Percentiles rank a stretch among this genome's conserved stretches.
Conservation (phyloP, 2,797 vertebrate genomes). For the Cossypha dichroa region DNA sequence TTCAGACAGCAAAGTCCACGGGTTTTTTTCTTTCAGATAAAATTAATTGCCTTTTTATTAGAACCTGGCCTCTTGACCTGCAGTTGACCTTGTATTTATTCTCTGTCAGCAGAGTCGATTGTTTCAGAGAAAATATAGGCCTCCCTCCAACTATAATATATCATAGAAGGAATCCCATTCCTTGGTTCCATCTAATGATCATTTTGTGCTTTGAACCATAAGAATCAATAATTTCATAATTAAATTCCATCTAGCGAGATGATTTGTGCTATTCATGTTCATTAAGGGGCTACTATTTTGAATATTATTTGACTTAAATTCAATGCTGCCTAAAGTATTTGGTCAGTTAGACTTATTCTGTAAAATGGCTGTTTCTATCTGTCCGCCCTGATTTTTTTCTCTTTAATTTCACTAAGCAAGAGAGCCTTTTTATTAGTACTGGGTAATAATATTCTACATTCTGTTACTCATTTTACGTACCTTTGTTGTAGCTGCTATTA, state of each 20-base stretch:
- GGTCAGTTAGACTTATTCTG: not conserved
- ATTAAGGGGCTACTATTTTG: not conserved
- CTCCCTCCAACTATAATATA: not conserved
- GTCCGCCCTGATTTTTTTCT: not conserved
- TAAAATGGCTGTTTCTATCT: conserved; percentile 1
- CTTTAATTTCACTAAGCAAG: not conserved
- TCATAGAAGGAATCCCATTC: not conserved
- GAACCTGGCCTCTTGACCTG: not conserved
- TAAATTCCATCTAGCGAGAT: conserved; percentile 37
- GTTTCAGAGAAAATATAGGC: not conserved
- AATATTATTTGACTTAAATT: conserved; percentile 7
- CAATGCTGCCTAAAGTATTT: not conserved
- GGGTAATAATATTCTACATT: not conserved
- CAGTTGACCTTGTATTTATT: not conserved
- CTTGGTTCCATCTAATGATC: not conserved
- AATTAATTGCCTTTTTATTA: conserved; percentile 23
- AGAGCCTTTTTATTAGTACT: not conserved
- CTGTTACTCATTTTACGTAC: conserved; percentile 26
- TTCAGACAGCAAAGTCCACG: not conserved
- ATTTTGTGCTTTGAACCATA: not conserved
- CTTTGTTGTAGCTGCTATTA: not conserved
- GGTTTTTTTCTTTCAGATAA: not conserved
- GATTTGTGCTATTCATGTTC: not conserved
- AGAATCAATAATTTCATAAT: conserved; percentile 34
- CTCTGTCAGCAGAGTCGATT: not conserved